These are phyloP conservation scores for Cyprinodon brontotheroides DNA, from an alignment of 2,113 vertebrate species.

Conservation along the genomic window DNA sequence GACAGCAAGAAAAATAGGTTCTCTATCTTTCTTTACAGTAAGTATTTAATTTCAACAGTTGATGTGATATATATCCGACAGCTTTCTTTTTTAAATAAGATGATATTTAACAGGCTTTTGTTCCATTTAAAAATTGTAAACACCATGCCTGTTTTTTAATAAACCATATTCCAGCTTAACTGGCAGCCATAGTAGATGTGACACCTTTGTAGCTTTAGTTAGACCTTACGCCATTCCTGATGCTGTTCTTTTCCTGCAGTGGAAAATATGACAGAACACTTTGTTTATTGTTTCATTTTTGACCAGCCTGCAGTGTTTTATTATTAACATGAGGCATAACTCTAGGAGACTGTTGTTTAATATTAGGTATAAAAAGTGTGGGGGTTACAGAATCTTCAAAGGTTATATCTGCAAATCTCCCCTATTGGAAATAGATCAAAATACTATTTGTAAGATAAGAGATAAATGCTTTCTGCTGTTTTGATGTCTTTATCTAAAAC, in stretches of 20 bases:
- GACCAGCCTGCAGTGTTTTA: constrained; percentile 25
- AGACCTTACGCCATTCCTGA: constrained; percentile 29
- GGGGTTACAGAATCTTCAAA: not conserved
- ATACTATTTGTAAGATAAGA: constrained; percentile 7
- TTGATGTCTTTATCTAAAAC: constrained; percentile 48
- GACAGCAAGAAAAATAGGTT: not conserved
- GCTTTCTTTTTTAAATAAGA: no score
- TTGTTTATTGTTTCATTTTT: constrained; percentile 35
- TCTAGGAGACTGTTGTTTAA: not conserved
- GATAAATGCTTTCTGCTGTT: not conserved
- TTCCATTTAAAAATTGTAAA: not conserved
- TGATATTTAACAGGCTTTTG: not conserved
- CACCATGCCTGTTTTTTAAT: constrained; percentile 1
- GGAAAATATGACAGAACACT: constrained; percentile 62
- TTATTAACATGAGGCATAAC: constrained; percentile 9
- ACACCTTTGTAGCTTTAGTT: constrained; percentile 44
- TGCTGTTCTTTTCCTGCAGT: constrained; percentile 23
- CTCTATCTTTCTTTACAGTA: not conserved
- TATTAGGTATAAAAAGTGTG: no score
- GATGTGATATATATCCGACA: not conserved
- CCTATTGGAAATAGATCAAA: not conserved
- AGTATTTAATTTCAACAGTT: not conserved
- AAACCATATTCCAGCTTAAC: constrained; percentile 39
- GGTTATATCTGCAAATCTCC: no score
- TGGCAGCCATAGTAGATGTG: constrained; percentile 44